Base-by-base conservation (phyloP, 1,140 invertebrate genomes). In the Hirudo medicinalis region DNA sequence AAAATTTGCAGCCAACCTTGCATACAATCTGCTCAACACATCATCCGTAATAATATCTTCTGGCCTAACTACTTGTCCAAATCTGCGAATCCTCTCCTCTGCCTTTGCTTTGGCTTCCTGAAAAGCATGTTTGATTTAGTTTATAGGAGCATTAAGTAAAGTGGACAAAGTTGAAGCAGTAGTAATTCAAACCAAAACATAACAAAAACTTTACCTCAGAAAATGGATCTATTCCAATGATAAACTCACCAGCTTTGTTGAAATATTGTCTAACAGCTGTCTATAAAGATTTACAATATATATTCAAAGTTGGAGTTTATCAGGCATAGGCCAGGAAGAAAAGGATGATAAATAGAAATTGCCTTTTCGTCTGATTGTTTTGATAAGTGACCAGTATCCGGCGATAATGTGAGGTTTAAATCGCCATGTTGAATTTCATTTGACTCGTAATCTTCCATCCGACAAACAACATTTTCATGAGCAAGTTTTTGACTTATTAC, bases 71-170 rank as follows among this genome's bases (percentile, higher is more conserved):
- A 63, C 29, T 32, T 63, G 57, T n/a, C 57, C 57, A 32, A 63
- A 63, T 63, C 57, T 63, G 8, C 57, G 22, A 25, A 63, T 63
- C 20, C 57, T 63, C 29, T 63, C 57, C 57, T 63, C 57, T 63
- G 57, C 29, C 19, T 63, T 63, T 22, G 57, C 57, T 63, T 63
- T 63, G 57, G 29, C 22, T 63, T 63, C 57, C 57, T 63, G 29
- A 25, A 63, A 63, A 63, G 19, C 29, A 22, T 8, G 22, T 63
- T 63, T 32, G 29, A n/a, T 13, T 3, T 2, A 63, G 4, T 25
- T 63, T 32, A 5, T 25, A 63, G 19, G 17, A 63, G 22, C 19
- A 63, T 6, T 63, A 19, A 63, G 17, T 25, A 63, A 63, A 3
- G n/a, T 3, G 32, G 32, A 36, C 2, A 6, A 63, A 63, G 22